Percentiles rank a stretch among this genome's conserved stretches.
These are phyloP conservation scores for Rhynchophorus ferrugineus DNA, from an alignment of 1,140 invertebrate species.

Conservation along the genomic window DNA sequence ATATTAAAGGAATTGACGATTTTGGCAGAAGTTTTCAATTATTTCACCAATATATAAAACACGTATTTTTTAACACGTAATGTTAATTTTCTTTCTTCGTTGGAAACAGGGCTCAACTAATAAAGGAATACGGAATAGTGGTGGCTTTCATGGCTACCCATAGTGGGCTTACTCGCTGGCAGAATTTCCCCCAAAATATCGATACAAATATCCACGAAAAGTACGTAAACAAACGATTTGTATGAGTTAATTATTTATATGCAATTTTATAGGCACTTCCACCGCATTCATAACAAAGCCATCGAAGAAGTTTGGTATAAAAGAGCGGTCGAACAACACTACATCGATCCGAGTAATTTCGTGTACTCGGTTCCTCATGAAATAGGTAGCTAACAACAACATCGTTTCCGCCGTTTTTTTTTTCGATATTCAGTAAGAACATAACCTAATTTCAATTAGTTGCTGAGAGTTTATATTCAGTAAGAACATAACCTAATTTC, in stretches of 20 bases:
- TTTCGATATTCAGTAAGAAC: too few relatives aligned
- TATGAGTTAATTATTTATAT: neutral
- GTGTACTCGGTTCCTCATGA: constrained; percentile 83
- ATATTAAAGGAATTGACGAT: too few relatives aligned
- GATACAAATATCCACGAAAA: constrained; percentile 28
- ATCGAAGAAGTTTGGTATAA: constrained; percentile 93
- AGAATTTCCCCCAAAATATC: constrained; percentile 57
- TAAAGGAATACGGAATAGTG: constrained; percentile 74
- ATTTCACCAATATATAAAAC: too few relatives aligned
- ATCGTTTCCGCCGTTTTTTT: neutral
- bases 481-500: too few relatives aligned
- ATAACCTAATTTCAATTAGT: too few relatives aligned
- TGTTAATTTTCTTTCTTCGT: constrained; percentile 6
- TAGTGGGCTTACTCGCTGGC: constrained; percentile 81
- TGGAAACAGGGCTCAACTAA: constrained; percentile 54
- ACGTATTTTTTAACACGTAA: too few relatives aligned
- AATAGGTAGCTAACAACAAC: constrained; percentile 38
- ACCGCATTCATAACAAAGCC: constrained; percentile 65
- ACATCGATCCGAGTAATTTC: constrained; percentile 70
- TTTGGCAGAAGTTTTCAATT: too few relatives aligned
- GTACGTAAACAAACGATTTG: constrained; percentile 23
- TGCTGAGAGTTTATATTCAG: too few relatives aligned
- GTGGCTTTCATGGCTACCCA: constrained; percentile 82
- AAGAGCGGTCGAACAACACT: constrained; percentile 83
- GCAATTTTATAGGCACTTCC: constrained; percentile 56